phyloP scores from a whole-genome alignment of 1,140 invertebrate genomes.

The Drosophila nasuta region DNA sequence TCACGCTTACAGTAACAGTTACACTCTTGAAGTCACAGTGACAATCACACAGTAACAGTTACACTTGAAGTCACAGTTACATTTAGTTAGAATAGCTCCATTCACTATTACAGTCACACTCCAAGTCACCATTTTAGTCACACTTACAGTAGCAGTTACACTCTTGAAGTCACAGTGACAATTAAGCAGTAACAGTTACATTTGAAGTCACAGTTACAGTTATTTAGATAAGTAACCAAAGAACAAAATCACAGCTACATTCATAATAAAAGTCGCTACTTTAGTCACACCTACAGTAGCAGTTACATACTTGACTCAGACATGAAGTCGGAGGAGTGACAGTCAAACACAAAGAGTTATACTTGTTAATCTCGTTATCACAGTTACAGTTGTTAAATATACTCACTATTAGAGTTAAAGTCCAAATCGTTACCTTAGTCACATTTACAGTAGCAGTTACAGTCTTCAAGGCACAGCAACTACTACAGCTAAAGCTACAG shows the following conservation, averaged over 20 bases:
- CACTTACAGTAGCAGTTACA: background rate
- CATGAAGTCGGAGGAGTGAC: background rate
- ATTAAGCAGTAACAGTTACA: background rate
- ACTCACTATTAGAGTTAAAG: slow-evolving; percentile 10
- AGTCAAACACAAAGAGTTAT: background rate
- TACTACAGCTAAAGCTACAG: background rate
- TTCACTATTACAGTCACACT: background rate
- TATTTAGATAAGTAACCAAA: background rate
- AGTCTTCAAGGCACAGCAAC: no score
- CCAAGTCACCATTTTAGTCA: background rate
- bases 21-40: background rate
- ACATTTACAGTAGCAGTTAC: slow-evolving; percentile 6
- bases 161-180: background rate
- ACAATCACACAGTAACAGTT: background rate
- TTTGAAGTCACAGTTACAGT: background rate
- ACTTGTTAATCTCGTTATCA: no score
- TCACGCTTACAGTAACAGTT: background rate
- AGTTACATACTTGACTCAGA: background rate
- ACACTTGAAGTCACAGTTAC: background rate
- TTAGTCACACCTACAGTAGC: background rate
- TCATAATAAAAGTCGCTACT: background rate
- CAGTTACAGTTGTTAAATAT: background rate
- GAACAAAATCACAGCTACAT: slow-evolving; percentile 12
- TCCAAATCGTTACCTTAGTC: background rate
- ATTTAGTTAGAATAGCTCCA: background rate